Conservation (phyloP, 2,797 vertebrate species). For the Anniella stebbinsi region DNA sequence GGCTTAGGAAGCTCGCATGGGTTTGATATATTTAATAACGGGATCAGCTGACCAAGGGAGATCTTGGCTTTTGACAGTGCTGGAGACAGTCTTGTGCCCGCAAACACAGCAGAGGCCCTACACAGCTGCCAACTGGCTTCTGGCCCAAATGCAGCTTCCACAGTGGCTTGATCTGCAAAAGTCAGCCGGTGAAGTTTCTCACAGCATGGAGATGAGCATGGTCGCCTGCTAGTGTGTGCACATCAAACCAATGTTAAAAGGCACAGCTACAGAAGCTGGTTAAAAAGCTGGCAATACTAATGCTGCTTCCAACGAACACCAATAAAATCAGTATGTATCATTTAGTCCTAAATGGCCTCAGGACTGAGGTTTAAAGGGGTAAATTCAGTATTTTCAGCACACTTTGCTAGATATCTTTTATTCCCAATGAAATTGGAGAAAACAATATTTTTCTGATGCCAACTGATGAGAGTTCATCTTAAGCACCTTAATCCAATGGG, state of each 20-base stretch:
- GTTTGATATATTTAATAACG: no score
- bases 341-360: not conserved
- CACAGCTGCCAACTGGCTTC: no score
- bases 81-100: no score
- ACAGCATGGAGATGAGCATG: not conserved
- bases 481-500: slow-evolving; percentile 30
- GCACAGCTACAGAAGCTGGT: not conserved
- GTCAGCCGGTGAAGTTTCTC: not conserved
- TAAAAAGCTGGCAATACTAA: not conserved
- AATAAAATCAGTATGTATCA: not conserved
- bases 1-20: no score
- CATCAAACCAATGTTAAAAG: not conserved
- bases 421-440: not conserved
- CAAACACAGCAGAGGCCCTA: no score
- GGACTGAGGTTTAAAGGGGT: no score
- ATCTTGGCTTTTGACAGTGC: no score
- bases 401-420: slow-evolving; percentile 15
- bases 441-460: not conserved
- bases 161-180: not conserved
- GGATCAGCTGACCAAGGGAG: no score
- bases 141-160: no score
- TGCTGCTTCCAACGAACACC: not conserved
- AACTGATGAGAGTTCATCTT: slow-evolving; percentile 39
- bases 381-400: not conserved
- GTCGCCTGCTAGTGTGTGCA: no score